Conservation (phyloP, 1,140 invertebrate species). For the Mylabris phalerata region DNA sequence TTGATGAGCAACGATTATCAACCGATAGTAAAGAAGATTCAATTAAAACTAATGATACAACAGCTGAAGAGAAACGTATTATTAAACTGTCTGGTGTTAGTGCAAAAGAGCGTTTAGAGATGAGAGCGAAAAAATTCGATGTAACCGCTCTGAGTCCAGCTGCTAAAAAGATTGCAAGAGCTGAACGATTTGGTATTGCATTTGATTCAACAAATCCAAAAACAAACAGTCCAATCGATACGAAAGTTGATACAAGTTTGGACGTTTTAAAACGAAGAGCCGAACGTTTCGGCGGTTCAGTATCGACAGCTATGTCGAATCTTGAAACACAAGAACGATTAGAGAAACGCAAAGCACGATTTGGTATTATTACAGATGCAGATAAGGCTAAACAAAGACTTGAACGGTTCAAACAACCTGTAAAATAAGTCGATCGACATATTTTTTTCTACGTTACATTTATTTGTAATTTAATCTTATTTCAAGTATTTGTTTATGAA, state of each 20-base stretch:
- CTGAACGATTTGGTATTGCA: conserved; percentile 53
- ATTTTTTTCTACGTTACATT: conserved; percentile 8
- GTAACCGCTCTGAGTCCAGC: conserved; percentile 49
- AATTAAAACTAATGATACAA: conserved; percentile 4
- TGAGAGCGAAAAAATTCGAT: conserved; percentile 75
- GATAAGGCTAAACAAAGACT: conserved; percentile 31
- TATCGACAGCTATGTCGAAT: conserved; percentile 60
- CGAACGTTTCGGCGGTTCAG: conserved; percentile 65
- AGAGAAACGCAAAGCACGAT: conserved; percentile 64
- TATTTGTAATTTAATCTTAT: no score
- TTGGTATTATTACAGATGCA: conserved; percentile 46
- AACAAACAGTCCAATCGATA: conserved; percentile 3
- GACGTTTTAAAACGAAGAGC: conserved; percentile 67
- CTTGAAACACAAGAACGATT: conserved; percentile 59
- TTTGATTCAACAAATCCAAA: conserved; percentile 30
- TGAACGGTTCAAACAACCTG: conserved; percentile 33
- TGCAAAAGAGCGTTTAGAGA: conserved; percentile 62
- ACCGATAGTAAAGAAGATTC: conserved; percentile 14
- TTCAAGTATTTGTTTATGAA: no score
- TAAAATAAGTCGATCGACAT: conserved; percentile 23
- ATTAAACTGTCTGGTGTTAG: conserved; percentile 57
- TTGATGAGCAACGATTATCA: conserved; percentile 23
- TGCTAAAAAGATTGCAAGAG: conserved; percentile 59
- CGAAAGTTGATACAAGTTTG: conserved; percentile 34
- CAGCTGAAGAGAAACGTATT: conserved; percentile 44